phyloP scores from a whole-genome alignment of 2,797 vertebrate species.

The Sebastes vulpes region DNA sequence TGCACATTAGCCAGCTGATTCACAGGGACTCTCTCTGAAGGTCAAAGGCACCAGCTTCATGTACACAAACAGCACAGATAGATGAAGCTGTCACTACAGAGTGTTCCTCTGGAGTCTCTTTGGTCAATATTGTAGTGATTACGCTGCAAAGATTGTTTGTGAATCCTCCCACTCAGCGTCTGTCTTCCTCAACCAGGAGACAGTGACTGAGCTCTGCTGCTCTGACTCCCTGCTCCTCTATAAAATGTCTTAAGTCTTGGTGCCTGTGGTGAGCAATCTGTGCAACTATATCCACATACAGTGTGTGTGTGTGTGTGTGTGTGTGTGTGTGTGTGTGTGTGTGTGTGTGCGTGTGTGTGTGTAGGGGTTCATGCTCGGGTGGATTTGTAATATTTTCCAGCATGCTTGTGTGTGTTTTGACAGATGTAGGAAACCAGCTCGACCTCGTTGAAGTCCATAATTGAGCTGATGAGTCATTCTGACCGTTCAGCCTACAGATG shows the following conservation, averaged over 20 bases:
- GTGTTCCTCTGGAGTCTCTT: neutral
- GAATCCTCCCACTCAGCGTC: constrained; percentile 28
- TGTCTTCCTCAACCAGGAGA: constrained; percentile 2
- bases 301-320: neutral
- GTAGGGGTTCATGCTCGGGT: neutral
- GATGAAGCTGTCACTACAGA: constrained; percentile 4
- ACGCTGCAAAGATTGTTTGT: neutral
- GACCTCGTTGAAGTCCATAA: neutral
- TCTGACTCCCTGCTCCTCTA: neutral
- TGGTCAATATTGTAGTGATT: constrained; percentile 29
- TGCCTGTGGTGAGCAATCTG: constrained; percentile 7
- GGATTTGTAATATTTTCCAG: constrained; percentile 1
- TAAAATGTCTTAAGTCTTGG: neutral
- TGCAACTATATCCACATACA: neutral
- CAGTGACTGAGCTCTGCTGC: constrained; percentile 18
- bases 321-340: neutral
- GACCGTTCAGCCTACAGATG: neutral
- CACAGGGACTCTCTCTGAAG: neutral
- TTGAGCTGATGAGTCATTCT: constrained; percentile 42
- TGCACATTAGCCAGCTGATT: neutral
- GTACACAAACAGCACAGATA: neutral
- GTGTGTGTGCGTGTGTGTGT: neutral
- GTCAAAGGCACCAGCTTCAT: neutral
- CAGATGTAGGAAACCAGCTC: constrained; percentile 2
- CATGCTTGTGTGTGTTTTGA: neutral